Evolutionary conservation across 2,797 vertebrate species (phyloP).

Genomic region (Molossus molossus): DNA sequence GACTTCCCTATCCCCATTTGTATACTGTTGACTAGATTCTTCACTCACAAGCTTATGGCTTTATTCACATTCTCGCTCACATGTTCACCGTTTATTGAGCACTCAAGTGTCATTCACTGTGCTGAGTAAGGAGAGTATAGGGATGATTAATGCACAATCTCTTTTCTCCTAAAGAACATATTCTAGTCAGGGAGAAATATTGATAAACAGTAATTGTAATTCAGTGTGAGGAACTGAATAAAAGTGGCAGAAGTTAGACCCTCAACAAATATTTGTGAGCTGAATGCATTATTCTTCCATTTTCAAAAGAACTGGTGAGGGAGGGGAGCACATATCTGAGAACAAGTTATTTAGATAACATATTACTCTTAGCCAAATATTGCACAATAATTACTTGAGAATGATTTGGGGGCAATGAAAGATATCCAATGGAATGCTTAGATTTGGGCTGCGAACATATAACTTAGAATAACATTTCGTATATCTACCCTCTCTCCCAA

Average conservation of each 20-base stretch:
- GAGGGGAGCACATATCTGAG: neutral
- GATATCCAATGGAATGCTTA: neutral
- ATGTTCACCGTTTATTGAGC: neutral
- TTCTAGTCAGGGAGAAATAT: neutral
- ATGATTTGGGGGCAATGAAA: neutral
- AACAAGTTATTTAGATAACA: neutral
- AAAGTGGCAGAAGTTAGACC: constrained; percentile 15
- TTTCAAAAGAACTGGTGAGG: neutral
- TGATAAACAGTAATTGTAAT: constrained; percentile 28
- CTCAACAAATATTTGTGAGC: neutral
- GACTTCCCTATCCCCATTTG: neutral
- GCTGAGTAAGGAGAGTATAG: neutral
- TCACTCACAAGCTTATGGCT: neutral
- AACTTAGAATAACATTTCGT: neutral
- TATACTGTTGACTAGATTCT: neutral
- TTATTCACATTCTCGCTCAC: constrained; percentile 4
- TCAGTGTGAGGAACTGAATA: neutral
- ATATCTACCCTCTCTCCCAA: neutral
- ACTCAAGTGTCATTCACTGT: neutral
- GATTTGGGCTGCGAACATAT: neutral
- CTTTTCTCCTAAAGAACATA: neutral
- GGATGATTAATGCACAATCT: neutral
- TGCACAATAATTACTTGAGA: constrained; percentile 50
- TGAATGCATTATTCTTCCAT: neutral
- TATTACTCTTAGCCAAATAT: neutral